These are phyloP conservation scores for Yponomeuta sedellus DNA, from an alignment of 2,888 invertebrate species.

Conservation along the genomic window DNA sequence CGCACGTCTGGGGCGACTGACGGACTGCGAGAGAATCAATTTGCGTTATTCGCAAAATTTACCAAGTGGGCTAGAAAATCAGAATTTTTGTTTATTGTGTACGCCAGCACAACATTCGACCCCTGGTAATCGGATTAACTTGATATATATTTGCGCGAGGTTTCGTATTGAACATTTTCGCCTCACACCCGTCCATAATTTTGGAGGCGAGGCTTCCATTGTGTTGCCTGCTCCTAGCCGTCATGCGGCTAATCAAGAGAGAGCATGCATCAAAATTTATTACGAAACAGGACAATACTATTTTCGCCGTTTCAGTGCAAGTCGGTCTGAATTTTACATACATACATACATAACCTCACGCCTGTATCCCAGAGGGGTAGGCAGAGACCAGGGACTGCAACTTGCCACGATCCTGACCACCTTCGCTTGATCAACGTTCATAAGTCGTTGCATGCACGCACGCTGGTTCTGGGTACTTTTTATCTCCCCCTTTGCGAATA, in stretches of 20 bases:
- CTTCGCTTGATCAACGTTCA: too few species aligned
- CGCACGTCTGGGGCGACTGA: too few species aligned
- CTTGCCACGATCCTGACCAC: too few species aligned
- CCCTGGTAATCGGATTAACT: constrained; percentile 1
- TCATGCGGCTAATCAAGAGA: background rate
- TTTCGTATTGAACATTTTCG: background rate
- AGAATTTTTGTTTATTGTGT: constrained; percentile 1
- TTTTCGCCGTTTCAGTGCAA: too few species aligned
- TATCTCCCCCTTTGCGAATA: too few species aligned
- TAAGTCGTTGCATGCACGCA: too few species aligned
- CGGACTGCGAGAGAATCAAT: background rate
- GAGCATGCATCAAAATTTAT: background rate
- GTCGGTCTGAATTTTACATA: too few species aligned
- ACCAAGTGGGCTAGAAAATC: background rate
- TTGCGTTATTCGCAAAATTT: background rate
- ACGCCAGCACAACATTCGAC: background rate
- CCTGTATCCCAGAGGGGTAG: too few species aligned
- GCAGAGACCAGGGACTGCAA: too few species aligned
- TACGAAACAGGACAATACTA: too few species aligned
- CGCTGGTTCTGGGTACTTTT: too few species aligned
- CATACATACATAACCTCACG: too few species aligned
- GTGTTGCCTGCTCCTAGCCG: background rate
- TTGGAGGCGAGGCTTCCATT: background rate
- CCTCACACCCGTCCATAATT: background rate
- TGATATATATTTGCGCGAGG: background rate